Evolutionary conservation across 2,113 vertebrate genomes (phyloP), one percentile per base, ranked within the genome.

Genomic region (Plectropomus leopardus): DNA sequence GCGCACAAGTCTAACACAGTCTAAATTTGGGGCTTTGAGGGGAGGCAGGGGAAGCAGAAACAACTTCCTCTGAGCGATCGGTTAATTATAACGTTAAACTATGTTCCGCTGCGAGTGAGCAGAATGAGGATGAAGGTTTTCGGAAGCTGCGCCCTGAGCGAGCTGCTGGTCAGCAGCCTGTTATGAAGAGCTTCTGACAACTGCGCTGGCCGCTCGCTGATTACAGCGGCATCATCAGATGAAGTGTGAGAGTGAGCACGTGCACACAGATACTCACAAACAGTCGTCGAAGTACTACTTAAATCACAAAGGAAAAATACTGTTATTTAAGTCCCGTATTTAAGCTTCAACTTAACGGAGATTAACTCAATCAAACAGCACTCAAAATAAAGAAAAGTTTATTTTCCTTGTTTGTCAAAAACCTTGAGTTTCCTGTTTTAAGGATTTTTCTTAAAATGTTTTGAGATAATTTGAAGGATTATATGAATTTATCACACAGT

Each of bases 111-210:
- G 58, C 2, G 28, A 79, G n/a, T 13, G 50, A 55, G 3, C 66
- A 16, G 28, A 57, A 9, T 1, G 73, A 55, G 14, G 47, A 4
- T 0, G 36, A 17, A 45, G 72, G 23, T 17, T 65, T 32, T 51
- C 54, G 32, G 28, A 47, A 28, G 50, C 17, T 28, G 4, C 1
- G 67, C 67, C 42, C 30, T 42, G 23, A 65, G 51, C 42, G 19
- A 30, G 68, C 17, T n/a, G 68, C 60, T 58, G 68, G 53, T 65
- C 51, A 50, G 5, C 44, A 21, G 59, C 50, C 58, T 48, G 68
- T 79, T n/a, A 48, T 36, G 16, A 58, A 72, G 60, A 65, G 40
- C 50, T 72, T 48, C 76, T 55, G 67, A 79, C 59, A 79, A 17
- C 40, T 48, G 17, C 0, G 23, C 44, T 13, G 21, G 42, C 47